Conservation (phyloP, 2,797 vertebrate genomes). For the Potorous gilbertii region DNA sequence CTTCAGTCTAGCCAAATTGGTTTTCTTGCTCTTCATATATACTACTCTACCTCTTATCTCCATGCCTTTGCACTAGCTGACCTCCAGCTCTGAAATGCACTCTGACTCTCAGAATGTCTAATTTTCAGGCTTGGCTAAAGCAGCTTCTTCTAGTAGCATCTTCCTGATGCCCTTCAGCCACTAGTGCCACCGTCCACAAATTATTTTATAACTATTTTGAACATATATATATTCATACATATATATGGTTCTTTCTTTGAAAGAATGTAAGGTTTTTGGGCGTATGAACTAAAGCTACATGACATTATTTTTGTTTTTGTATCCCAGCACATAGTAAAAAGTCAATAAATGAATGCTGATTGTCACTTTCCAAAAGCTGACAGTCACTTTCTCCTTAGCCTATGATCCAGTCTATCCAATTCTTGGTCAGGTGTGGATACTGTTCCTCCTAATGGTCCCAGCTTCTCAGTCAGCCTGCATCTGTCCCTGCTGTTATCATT, state of each 20-base stretch:
- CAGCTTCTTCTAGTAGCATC: not conserved
- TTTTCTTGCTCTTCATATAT: not conserved
- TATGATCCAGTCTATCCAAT: not conserved
- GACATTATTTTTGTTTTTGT: not conserved
- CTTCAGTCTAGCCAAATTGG: not conserved
- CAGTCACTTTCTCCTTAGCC: not conserved
- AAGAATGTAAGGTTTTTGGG: not conserved
- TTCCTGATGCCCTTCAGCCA: not conserved
- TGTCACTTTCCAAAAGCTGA: not conserved
- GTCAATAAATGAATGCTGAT: not conserved
- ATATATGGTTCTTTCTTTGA: not conserved
- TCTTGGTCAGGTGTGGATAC: not conserved
- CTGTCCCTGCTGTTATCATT: not conserved
- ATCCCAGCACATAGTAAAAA: not conserved
- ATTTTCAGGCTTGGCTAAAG: not conserved
- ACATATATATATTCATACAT: too few species aligned
- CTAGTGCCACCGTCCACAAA: not conserved
- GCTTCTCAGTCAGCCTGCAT: not conserved
- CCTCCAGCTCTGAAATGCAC: not conserved
- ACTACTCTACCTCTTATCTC: not conserved
- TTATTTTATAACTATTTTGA: not conserved
- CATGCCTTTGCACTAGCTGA: not conserved
- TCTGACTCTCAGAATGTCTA: not conserved
- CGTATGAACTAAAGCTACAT: not conserved
- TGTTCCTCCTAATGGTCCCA: not conserved